Conservation (phyloP, 2,888 invertebrate genomes). For the Dryococelus australis region DNA sequence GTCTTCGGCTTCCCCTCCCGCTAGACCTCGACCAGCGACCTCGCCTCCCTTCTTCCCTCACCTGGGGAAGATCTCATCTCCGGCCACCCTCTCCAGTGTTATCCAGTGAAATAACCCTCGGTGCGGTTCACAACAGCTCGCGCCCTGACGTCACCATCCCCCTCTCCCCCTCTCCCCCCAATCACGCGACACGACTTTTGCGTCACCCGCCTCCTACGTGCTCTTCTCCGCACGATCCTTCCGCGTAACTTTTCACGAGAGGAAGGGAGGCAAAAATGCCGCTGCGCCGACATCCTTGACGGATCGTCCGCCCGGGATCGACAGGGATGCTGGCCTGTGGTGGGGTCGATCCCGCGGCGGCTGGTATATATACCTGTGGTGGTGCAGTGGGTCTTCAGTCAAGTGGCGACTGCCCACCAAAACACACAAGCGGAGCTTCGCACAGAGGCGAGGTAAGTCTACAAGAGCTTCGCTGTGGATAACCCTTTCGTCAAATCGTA, state of each 20-base stretch:
- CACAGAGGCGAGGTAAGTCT: constrained; percentile 30
- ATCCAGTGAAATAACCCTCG: neutral
- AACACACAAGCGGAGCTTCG: constrained; percentile 33
- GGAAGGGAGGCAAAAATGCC: neutral
- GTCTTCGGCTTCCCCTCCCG: neutral
- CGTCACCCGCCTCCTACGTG: neutral
- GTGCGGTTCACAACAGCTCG: neutral
- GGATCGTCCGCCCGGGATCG: neutral
- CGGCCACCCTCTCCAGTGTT: neutral
- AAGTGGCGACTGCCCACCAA: neutral
- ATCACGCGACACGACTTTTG: neutral
- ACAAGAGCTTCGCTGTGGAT: neutral
- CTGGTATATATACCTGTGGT: constrained; percentile 12
- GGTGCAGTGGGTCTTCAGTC: constrained; percentile 3
- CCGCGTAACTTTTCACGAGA: neutral
- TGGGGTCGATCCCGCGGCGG: neutral
- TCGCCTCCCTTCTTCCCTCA: neutral
- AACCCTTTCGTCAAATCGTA: no score
- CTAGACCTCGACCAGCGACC: neutral
- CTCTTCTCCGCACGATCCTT: neutral
- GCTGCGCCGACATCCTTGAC: neutral
- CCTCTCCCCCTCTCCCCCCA: neutral
- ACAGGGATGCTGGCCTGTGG: neutral
- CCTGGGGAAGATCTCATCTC: no score
- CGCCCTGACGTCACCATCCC: neutral